A percentile compares a stretch with the other conserved stretches of the same genome.
Conservation (phyloP, 2,888 invertebrate genomes). For the Sarcophaga subvicina region DNA sequence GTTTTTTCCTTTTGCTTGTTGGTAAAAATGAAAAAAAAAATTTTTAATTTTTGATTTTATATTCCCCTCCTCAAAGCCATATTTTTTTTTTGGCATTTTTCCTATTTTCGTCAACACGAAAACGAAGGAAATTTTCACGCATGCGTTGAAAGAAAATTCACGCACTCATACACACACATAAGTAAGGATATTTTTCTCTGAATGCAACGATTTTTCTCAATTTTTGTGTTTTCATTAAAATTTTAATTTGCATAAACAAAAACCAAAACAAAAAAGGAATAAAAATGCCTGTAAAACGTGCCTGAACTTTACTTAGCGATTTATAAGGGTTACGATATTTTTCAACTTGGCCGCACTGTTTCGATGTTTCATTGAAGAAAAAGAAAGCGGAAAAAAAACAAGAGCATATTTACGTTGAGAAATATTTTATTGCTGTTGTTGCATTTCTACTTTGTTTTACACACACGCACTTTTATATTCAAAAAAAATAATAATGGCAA, state of each 20-base stretch:
- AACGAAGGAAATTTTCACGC: slow-evolving; percentile 35
- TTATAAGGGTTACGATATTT: background rate
- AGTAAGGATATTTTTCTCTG: background rate
- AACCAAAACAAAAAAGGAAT: background rate
- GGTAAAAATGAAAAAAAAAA: background rate
- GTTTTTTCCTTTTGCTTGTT: slow-evolving; percentile 12
- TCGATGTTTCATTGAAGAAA: slow-evolving; percentile 19
- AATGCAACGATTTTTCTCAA: slow-evolving; percentile 53
- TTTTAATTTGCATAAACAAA: slow-evolving; percentile 16
- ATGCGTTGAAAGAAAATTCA: slow-evolving; percentile 37
- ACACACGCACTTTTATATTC: no score
- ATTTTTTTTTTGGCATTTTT: slow-evolving; percentile 26
- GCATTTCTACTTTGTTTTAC: background rate
- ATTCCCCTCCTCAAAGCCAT: slow-evolving; percentile 44
- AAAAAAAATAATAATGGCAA: background rate
- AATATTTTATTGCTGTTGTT: slow-evolving; percentile 23
- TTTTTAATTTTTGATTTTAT: background rate
- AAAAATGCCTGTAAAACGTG: no score
- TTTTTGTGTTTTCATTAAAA: slow-evolving; percentile 46
- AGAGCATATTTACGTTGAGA: slow-evolving; percentile 26
- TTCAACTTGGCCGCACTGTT: slow-evolving; percentile 2
- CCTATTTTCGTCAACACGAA: background rate
- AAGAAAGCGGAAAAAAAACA: background rate
- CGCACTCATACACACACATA: background rate
- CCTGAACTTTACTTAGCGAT: no score